Evolutionary conservation across 1,140 invertebrate genomes (phyloP), one percentile per base, ranked within the genome.

Genomic region (Samia ricini): DNA sequence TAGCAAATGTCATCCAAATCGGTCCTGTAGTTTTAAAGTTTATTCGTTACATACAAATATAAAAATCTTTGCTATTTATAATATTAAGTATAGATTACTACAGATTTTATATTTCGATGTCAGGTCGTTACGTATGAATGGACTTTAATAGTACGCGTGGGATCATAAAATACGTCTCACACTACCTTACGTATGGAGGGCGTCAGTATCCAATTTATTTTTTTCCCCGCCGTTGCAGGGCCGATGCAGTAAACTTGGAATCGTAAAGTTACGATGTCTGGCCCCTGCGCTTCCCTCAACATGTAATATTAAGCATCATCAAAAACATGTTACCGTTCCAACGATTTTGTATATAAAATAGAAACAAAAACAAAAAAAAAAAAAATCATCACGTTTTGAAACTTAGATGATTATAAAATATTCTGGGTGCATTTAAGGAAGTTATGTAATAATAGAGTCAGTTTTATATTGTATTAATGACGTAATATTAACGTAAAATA

Each of bases 191-290:
- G 22, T 55, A 22, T 66, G 61, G 73, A 80, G 82, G 85, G 82
- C 77, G 83, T 77, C 68, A 72, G 77, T 74, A 79, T 81, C 83
- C 83, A 88, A 88, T 88, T 88, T 88, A 88, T 88, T 88, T 88
- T 86, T 88, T 87, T 81, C 81, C 83, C 81, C 71, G 77, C 69
- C 72, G 77, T 70, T 84, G 83, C 85, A 84, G 78, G 76, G 79
- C 75, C 65, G 76, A 62, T 86, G 82, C 84, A 88, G 79, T 88
- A 84, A 88, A 86, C 68, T 79, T 68, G 65, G 66, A 80, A 85
- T 85, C 81, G 84, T 87, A 87, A 87, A 87, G 72, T 85, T 87
- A 76, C 83, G 81, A 77, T 60, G 79, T 85, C 83, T 83, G 77
- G 77, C 74, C 74, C 76, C 72, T 64, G 69, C 58, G 61, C 61